Evolutionary conservation across 1,140 invertebrate species (phyloP), one percentile per base, ranked within the genome.

Genomic region (Drosophila auraria): DNA sequence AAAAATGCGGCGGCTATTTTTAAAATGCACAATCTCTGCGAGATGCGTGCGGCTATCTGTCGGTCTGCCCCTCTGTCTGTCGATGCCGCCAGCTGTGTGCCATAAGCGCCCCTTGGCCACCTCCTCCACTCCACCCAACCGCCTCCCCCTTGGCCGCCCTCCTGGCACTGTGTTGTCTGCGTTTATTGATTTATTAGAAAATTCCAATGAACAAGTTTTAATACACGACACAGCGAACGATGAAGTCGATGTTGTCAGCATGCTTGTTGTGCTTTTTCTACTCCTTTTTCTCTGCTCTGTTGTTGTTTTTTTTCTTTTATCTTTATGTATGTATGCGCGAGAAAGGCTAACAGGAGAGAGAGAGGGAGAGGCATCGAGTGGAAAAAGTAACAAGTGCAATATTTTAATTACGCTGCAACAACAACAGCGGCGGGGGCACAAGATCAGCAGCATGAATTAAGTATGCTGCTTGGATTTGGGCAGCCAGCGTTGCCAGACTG

Each of bases 141-240:
- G 40, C 30, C 47, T 5, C 45, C 59, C 36, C 44, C 65, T 38
- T 49, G 7, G 36, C 54, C 33, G 2, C 54, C 59, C 42, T 70
- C 62, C 45, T 74, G 60, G 66, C 84, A 73, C 73, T 84, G 86
- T 72, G 84, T 89, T 90, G 84, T 90, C 84, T 90, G 86, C 84
- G 84, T 91, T 91, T 90, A 90, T 90, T 90, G 86, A 91, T 90
- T 90, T 90, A 90, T 90, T 90, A 90, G 86, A 90, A 90, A 90
- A 90, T 90, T 90, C 86, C 86, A 82, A 90, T 91, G 87, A 90
- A 90, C 86, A 91, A 91, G 86, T 90, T 90, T 90, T 91, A 91
- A 91, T 91, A 90, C 86, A 87, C 79, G 78, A 90, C 84, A 71
- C 77, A 75, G 71, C 86, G 70, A 72, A 78, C 80, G 80, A 60